phyloP scores from a whole-genome alignment of 37 sponge, comb jelly and placozoan species.

The Corticium candelabrum region DNA sequence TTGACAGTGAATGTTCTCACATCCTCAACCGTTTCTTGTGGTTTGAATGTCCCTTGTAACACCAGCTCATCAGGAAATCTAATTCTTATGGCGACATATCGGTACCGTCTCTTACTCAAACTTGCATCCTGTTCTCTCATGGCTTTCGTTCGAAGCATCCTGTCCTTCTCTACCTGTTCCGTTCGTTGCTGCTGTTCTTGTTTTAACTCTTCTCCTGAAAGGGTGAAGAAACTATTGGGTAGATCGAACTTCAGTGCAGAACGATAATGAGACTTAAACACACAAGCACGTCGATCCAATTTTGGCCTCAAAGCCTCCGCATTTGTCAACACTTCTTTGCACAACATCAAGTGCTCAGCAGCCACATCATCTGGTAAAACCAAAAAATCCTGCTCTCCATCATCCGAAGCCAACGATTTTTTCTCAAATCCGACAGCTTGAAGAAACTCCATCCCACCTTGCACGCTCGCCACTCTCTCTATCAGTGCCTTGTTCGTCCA shows the following conservation, averaged over 20 bases:
- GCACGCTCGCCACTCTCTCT: background rate
- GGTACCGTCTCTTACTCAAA: background rate
- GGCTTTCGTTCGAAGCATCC: background rate
- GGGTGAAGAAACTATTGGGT: background rate
- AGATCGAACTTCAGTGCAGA: background rate
- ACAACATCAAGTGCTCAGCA: background rate
- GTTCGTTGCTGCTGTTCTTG: background rate
- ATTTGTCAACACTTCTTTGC: background rate
- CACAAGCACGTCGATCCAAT: background rate
- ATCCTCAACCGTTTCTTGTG: background rate
- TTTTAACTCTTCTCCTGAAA: background rate
- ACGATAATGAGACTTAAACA: background rate
- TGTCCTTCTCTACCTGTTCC: background rate
- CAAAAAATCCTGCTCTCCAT: background rate
- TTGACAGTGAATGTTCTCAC: background rate
- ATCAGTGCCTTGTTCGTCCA: background rate
- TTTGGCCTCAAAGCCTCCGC: background rate
- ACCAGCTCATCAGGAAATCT: background rate
- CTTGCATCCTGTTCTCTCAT: background rate
- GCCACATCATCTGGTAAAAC: background rate
- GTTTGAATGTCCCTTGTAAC: background rate
- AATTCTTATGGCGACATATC: background rate
- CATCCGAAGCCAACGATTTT: background rate
- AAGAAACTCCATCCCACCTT: background rate
- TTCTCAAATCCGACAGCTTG: background rate